A percentile compares a stretch with the other conserved stretches of the same genome.
phyloP scores from a whole-genome alignment of 2,113 vertebrate genomes.

The Oenanthe oenanthe region DNA sequence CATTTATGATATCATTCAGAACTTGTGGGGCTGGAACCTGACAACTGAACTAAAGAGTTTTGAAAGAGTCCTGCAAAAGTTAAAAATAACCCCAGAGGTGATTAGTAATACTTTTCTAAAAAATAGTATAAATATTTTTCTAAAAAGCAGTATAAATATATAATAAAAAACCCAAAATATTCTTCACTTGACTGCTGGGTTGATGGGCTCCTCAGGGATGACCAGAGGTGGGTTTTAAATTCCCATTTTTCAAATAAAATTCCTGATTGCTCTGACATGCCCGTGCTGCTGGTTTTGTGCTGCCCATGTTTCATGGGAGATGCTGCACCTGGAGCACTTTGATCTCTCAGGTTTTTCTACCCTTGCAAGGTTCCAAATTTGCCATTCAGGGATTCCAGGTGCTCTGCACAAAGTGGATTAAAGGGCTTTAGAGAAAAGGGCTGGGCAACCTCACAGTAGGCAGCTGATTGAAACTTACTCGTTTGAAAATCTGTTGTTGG shows the following conservation, averaged over 20 bases:
- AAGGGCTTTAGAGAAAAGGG: not conserved
- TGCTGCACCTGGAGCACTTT: not conserved
- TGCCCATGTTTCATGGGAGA: not conserved
- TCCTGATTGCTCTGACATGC: not conserved
- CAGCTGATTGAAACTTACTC: not conserved
- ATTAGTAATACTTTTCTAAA: not conserved
- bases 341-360: not conserved
- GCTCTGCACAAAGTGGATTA: slow-evolving; percentile 40
- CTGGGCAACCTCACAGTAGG: slow-evolving; percentile 12
- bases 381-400: not conserved
- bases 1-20: not conserved
- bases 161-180: not conserved
- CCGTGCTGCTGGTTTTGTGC: not conserved
- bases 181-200: not conserved
- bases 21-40: not conserved
- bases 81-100: not conserved
- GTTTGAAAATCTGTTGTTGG: slow-evolving; percentile 29
- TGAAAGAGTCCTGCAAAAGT: not conserved
- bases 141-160: not conserved
- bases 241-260: not conserved
- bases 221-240: not conserved
- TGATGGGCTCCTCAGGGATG: not conserved
- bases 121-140: not conserved
- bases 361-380: not conserved
- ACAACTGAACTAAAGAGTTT: not conserved